Conservation (phyloP, 2,888 invertebrate genomes). For the Chrysolina haemoptera region DNA sequence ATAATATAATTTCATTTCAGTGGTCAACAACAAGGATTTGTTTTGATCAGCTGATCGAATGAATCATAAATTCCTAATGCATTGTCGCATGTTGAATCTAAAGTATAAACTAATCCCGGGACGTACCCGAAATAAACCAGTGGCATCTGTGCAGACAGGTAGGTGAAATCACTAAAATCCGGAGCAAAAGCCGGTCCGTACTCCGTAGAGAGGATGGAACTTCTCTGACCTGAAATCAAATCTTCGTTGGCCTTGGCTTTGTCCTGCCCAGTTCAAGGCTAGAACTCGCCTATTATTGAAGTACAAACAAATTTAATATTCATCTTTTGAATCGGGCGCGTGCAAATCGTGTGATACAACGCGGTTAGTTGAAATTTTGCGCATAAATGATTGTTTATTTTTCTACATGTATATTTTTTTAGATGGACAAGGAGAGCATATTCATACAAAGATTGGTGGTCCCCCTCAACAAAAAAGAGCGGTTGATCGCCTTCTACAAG, state of each 20-base stretch:
- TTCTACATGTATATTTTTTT: constrained; percentile 27
- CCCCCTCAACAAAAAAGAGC: constrained; percentile 41
- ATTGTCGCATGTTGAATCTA: too few species aligned
- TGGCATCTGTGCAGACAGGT: not conserved
- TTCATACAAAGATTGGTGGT: constrained; percentile 32
- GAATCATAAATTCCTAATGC: not conserved
- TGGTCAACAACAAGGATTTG: too few species aligned
- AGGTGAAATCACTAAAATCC: not conserved
- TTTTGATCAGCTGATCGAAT: constrained; percentile 15
- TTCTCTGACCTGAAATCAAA: constrained; percentile 12
- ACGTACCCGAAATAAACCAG: not conserved
- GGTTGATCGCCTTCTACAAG: constrained; percentile 42
- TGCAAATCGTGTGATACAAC: constrained; percentile 32
- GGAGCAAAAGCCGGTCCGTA: not conserved
- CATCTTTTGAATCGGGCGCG: constrained; percentile 38
- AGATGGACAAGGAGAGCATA: constrained; percentile 45
- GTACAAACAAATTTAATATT: constrained; percentile 44
- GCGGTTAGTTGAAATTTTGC: constrained; percentile 39
- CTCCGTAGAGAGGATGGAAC: not conserved
- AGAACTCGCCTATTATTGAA: constrained; percentile 45
- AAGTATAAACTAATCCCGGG: too few species aligned
- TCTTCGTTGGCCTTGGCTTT: constrained; percentile 57
- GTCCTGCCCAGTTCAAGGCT: constrained; percentile 62
- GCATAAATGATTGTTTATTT: constrained; percentile 8
- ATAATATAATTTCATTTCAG: too few species aligned